phyloP scores from a whole-genome alignment of 2,113 vertebrate species.

The Atractosteus spatula region DNA sequence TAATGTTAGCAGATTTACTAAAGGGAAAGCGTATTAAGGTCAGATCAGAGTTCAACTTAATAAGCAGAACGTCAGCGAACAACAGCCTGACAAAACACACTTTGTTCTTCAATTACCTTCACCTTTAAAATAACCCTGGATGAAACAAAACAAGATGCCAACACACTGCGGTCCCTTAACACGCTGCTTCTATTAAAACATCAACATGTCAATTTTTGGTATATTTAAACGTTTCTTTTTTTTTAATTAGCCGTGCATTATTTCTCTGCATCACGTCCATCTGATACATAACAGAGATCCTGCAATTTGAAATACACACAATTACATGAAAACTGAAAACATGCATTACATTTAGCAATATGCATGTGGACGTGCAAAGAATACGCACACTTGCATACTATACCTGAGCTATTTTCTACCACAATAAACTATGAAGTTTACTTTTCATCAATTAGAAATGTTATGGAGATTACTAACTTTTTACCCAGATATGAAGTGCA shows the following conservation, averaged over 20 bases:
- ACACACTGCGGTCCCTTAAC: constrained; percentile 13
- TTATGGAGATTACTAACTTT: neutral
- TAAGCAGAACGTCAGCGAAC: neutral
- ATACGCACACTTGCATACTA: constrained; percentile 42
- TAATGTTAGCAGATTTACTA: constrained; percentile 6
- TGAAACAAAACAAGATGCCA: constrained; percentile 23
- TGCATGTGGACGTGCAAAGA: constrained; percentile 75
- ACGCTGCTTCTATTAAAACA: too few species aligned
- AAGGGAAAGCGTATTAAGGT: neutral
- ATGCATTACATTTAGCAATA: constrained; percentile 39
- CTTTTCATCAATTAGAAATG: neutral
- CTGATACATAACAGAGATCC: too few species aligned
- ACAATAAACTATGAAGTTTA: constrained; percentile 11
- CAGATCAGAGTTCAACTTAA: constrained; percentile 5
- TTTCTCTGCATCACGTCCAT: too few species aligned
- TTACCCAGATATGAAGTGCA: too few species aligned
- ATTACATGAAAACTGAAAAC: too few species aligned
- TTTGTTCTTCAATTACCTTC: constrained; percentile 6
- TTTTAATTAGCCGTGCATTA: too few species aligned
- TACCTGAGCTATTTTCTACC: neutral
- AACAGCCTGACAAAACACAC: neutral
- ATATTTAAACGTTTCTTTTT: too few species aligned
- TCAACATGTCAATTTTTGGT: too few species aligned
- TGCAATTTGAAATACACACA: too few species aligned
- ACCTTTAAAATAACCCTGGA: constrained; percentile 13